Conservation (phyloP, 2,888 invertebrate genomes). For the Scaeva pyrastri region DNA sequence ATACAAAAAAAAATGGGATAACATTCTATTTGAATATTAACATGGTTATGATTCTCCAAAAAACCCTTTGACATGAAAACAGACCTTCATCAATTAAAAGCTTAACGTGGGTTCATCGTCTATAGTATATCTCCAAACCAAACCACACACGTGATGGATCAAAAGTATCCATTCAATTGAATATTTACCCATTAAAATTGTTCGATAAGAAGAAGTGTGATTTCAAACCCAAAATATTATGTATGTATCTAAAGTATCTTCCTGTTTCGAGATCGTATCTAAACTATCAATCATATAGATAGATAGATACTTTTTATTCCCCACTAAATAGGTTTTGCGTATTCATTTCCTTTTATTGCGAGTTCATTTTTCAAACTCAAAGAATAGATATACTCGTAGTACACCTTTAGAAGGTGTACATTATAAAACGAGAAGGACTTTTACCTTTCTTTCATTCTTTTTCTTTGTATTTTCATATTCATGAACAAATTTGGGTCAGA, state of each 20-base stretch:
- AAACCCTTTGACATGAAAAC: no score
- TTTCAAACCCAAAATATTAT: not conserved
- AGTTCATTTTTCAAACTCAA: constrained; percentile 23
- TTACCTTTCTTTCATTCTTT: constrained; percentile 16
- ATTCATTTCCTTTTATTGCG: constrained; percentile 22
- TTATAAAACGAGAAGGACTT: not conserved
- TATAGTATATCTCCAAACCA: not conserved
- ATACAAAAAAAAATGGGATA: no score
- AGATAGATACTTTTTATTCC: constrained; percentile 1
- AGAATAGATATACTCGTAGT: not conserved
- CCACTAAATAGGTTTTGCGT: not conserved
- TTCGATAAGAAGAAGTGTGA: not conserved
- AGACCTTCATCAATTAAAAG: no score
- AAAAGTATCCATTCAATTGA: not conserved
- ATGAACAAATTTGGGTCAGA: constrained; percentile 31
- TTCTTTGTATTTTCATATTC: not conserved
- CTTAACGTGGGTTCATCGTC: no score
- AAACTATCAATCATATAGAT: constrained; percentile 16
- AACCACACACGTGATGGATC: not conserved
- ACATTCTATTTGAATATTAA: no score
- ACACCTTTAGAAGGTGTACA: constrained; percentile 5
- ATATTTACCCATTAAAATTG: constrained; percentile 2
- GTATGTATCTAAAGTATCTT: not conserved
- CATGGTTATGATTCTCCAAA: no score
- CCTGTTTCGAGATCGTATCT: not conserved